Evolutionary conservation across 2,888 invertebrate genomes (phyloP).

Genomic region (Cerastis leucographa): DNA sequence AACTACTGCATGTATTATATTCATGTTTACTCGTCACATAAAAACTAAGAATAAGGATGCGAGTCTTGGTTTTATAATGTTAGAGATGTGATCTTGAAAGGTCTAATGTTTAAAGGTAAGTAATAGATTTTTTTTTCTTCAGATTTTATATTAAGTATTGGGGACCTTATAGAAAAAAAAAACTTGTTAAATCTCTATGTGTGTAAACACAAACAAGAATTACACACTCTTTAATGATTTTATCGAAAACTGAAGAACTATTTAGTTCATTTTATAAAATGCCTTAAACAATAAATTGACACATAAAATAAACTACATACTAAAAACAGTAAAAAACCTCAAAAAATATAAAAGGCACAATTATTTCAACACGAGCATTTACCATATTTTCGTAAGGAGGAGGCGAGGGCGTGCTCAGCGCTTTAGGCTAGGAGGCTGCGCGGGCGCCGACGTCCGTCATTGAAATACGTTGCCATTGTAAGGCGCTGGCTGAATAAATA

Average conservation of each 20-base stretch:
- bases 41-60: slow-evolving; percentile 3
- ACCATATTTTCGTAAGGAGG: slow-evolving; percentile 67
- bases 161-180: not conserved
- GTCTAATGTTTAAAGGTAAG: not conserved
- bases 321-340: not conserved
- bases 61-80: not conserved
- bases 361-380: slow-evolving; percentile 61
- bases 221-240: not conserved
- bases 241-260: not conserved
- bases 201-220: not conserved
- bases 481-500: slow-evolving; percentile 86
- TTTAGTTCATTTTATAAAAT: not conserved
- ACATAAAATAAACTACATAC: slow-evolving; percentile 13
- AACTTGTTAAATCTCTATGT: too few relatives aligned
- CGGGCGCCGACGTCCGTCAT: slow-evolving; percentile 78
- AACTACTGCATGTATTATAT: not conserved
- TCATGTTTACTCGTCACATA: not conserved
- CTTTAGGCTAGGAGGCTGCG: slow-evolving; percentile 74
- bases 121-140: not conserved
- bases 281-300: slow-evolving; percentile 29
- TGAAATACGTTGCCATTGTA: slow-evolving; percentile 89
- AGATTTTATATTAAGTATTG: not conserved
- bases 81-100: not conserved
- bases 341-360: slow-evolving; percentile 28
- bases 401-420: slow-evolving; percentile 65